Conservation (phyloP, 2,888 invertebrate species). For the Sturmia bella region DNA sequence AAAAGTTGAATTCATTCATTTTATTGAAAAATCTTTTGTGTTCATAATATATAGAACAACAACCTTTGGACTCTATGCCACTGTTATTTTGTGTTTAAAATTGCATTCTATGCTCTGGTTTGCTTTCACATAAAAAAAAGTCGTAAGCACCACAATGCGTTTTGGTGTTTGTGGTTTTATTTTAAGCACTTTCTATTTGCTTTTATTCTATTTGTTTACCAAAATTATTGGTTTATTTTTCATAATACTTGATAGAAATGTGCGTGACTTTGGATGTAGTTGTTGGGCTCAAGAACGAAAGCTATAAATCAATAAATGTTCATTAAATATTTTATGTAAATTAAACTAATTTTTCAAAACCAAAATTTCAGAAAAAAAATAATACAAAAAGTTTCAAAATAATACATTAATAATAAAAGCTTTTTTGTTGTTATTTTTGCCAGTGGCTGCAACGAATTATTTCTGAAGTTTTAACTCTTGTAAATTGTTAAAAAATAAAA, state of each 20-base stretch:
- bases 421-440: too few relatives aligned
- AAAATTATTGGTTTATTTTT: conserved; percentile 31
- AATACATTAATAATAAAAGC: too few relatives aligned
- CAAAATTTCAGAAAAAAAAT: conserved; percentile 3
- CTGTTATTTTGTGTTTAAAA: conserved; percentile 50
- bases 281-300: conserved; percentile 9
- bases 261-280: conserved; percentile 50
- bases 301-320: conserved; percentile 60
- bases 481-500: too few relatives aligned
- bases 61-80: background rate
- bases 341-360: conserved; percentile 56
- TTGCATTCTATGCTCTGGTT: conserved; percentile 65
- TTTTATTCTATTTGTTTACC: background rate
- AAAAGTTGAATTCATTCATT: too few relatives aligned
- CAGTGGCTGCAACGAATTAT: too few relatives aligned
- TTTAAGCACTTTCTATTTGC: conserved; percentile 36
- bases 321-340: conserved; percentile 63
- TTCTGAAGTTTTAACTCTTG: too few relatives aligned
- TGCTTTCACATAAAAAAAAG: background rate
- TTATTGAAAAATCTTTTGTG: too few relatives aligned
- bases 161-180: conserved; percentile 59
- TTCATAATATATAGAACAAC: too few relatives aligned
- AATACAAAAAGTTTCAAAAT: too few relatives aligned
- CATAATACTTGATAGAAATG: conserved; percentile 8
- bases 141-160: conserved; percentile 57